A percentile compares a stretch with the other conserved stretches of the same genome.
These are phyloP conservation scores for Dunckerocampus dactyliophorus DNA, from an alignment of 2,113 vertebrate species.

Conservation along the genomic window DNA sequence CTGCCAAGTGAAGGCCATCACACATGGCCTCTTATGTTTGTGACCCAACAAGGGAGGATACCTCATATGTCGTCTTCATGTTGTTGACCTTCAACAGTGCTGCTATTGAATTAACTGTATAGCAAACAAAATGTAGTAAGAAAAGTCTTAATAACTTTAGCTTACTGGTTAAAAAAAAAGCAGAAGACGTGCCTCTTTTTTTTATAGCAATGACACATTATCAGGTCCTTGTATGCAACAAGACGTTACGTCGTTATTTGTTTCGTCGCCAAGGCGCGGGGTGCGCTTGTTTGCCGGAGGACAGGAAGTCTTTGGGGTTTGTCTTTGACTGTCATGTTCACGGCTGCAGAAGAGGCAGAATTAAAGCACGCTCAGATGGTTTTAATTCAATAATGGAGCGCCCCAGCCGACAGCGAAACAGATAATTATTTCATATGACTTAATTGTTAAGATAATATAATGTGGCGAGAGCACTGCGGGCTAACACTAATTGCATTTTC, in stretches of 20 bases:
- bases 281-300: conserved; percentile 23
- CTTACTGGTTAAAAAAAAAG: no score
- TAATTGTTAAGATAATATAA: conserved; percentile 40
- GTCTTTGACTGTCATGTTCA: conserved; percentile 32
- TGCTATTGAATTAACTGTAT: no score
- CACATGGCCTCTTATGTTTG: conserved; percentile 15
- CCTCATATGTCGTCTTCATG: neutral
- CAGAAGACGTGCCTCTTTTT: no score
- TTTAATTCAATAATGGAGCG: conserved; percentile 35
- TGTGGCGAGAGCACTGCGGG: conserved; percentile 24
- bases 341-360: conserved; percentile 26
- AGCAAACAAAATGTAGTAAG: no score
- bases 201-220: no score
- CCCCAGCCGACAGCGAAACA: conserved; percentile 23
- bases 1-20: conserved; percentile 41
- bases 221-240: no score
- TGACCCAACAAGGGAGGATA: conserved; percentile 15
- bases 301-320: conserved; percentile 25
- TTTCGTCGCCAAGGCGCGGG: conserved; percentile 12
- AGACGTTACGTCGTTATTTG: neutral
- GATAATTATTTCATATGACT: conserved; percentile 50
- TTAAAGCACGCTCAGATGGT: conserved; percentile 24
- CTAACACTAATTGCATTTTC: conserved; percentile 17
- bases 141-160: no score
- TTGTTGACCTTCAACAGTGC: conserved; percentile 17